Base-by-base conservation (phyloP, 2,797 vertebrate genomes). In the Rhabdomys pumilio region DNA sequence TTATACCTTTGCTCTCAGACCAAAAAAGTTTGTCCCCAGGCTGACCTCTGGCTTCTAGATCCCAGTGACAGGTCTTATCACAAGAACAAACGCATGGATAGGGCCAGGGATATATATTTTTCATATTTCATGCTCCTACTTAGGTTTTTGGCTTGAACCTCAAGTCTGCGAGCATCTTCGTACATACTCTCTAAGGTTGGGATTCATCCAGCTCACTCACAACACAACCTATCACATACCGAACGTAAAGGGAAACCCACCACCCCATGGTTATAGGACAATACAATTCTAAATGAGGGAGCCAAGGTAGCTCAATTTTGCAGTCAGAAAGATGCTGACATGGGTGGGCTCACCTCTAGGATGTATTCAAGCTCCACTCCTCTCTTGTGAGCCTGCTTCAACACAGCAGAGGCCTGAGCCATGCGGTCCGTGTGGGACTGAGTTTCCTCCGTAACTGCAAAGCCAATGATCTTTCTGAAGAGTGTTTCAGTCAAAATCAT, bases 291-390 rank as follows among this genome's bases (percentile, higher is more conserved):
- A 3, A 6, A 31, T 1, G 6, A 0, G 1, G 0, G 44, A 81
- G 19, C 3, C 34, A 14, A 53, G 3, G 4, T 19, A 1, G 29
- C 63, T 34, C 53, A 4, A 11, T 7, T 24, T 0, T 6, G 29
- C 10, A 12, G 65, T 1, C 7, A 38, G 80, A 38, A 38, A 10
- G 34, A 4, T 6, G 47, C 8, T 47, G 19, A 38, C 3, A 0
- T 0, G 1, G 9, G 76, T 22, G 10, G 50, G 5, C 98, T 98
- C 86, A 99, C 99, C 99, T 99, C 99, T 59, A 99, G 98, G 95
- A 99, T 98, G 93, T 99, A 99, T 98, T 99, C 99, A 96, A 99
- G 97, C 97, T 99, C 99, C 97, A 99, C 99, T 6, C 99, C 99
- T 94, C 98, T 98, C 97, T 99, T 99, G 98, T 99, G 99, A 95